These are phyloP conservation scores for Acipenser transmontanus DNA, from an alignment of 2,797 vertebrate species.

Conservation along the genomic window DNA sequence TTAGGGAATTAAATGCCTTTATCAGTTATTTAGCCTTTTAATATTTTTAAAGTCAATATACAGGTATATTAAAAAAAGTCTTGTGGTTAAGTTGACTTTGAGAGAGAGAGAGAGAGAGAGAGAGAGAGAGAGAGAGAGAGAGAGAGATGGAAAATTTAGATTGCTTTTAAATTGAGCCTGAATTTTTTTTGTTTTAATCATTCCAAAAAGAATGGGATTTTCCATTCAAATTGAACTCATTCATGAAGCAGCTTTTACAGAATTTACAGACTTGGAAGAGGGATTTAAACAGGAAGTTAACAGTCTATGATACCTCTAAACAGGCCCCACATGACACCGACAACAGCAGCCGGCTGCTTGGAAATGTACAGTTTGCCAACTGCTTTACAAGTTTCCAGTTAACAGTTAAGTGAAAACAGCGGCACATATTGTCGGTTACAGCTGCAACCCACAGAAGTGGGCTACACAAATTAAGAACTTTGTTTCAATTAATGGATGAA, in stretches of 20 bases:
- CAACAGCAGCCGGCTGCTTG: neutral
- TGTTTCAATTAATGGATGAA: neutral
- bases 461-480: conserved; percentile 5
- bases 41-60: too few relatives aligned
- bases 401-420: conserved; percentile 4
- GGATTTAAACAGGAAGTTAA: conserved; percentile 25
- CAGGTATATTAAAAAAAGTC: too few relatives aligned
- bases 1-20: too few relatives aligned
- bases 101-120: too few relatives aligned
- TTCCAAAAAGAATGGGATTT: too few relatives aligned
- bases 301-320: conserved; percentile 11
- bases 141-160: too few relatives aligned
- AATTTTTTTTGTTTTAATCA: too few relatives aligned
- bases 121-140: too few relatives aligned
- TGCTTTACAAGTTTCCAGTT: neutral
- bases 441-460: neutral
- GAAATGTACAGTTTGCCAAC: neutral
- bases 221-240: neutral
- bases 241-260: neutral
- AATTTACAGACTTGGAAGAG: conserved; percentile 16
- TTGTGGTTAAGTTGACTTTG: too few relatives aligned
- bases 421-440: neutral
- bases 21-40: too few relatives aligned
- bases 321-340: conserved; percentile 17
- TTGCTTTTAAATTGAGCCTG: too few relatives aligned